phyloP scores from a whole-genome alignment of 2,113 vertebrate species.

The Bujurquina vittata region DNA sequence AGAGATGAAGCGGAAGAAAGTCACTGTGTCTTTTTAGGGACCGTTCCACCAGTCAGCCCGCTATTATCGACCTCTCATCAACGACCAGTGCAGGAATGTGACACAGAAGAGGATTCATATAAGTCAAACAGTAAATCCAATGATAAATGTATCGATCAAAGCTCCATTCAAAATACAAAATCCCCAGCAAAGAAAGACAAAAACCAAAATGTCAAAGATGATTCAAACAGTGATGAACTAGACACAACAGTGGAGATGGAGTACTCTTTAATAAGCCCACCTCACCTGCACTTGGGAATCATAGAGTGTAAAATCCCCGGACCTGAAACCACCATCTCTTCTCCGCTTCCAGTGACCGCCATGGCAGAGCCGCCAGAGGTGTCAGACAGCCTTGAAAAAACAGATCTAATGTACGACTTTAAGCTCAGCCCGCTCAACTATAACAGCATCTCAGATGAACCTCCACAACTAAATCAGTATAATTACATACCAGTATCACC shows the following conservation, averaged over 20 bases:
- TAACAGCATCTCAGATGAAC: conserved; percentile 69
- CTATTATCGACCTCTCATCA: conserved; percentile 50
- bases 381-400: conserved; percentile 49
- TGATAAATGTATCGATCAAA: conserved; percentile 44
- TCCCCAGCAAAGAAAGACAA: conserved; percentile 43
- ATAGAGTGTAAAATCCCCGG: conserved; percentile 61
- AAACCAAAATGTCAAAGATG: conserved; percentile 29
- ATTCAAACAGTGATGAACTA: conserved; percentile 31
- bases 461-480: conserved; percentile 69
- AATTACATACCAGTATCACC: conserved; percentile 72
- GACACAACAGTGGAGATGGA: conserved; percentile 42
- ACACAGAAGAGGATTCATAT: conserved; percentile 37
- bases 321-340: conserved; percentile 50
- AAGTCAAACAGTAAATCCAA: conserved; percentile 44
- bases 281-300: conserved; percentile 61
- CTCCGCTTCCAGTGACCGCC: conserved; percentile 48
- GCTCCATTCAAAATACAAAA: conserved; percentile 38
- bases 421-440: conserved; percentile 80
- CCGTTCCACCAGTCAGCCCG: conserved; percentile 48
- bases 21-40: conserved; percentile 40
- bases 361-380: conserved; percentile 53
- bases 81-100: conserved; percentile 27
- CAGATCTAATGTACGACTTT: conserved; percentile 68
- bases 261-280: conserved; percentile 66
- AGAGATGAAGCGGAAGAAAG: conserved; percentile 59